Evolutionary conservation across 2,113 vertebrate species (phyloP), one percentile per base, ranked within the genome.

Genomic region (Mus spicilegus): DNA sequence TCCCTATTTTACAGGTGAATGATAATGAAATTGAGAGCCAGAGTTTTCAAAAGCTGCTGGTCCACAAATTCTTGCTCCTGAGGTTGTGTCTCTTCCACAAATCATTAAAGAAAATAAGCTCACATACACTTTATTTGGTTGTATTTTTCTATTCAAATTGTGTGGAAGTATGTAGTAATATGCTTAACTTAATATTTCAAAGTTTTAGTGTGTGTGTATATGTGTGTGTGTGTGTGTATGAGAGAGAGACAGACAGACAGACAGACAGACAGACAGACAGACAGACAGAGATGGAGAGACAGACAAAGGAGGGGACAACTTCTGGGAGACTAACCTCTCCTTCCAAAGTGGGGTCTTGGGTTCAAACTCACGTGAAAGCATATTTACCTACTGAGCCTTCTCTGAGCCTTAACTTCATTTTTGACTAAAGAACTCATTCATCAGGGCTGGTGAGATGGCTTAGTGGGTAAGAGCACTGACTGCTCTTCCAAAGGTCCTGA

Each of bases 41-140:
- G 49, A 93, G 33, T 42, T 42, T 81, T 42, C 30, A 49, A 77
- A 11, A 49, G 65, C 24, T 58, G 12, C 13, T 9, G 16, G 7
- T 87, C 87, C 11, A 95, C 69, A 97, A 77, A 88, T 13, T 75
- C 85, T 97, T 49, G 51, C 8, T 70, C 9, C 12, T 28, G 8
- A 30, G 46, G 77, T 84, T 28, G 1, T 33, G 1, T 33, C 5
- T 10, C 85, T 92, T 75, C 11, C 76, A 90, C 1, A 94, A 54
- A 85, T 7, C 51, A 46, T 12, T 33, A 58, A 17, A 80, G 65
- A 81, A 90, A 58, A 67, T 36, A 3, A 94, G 51, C 3, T 69
- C 24, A 17, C 1, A n/a, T 58, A 0, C 1, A 67, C 10, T 14
- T 14, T 7, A 24, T 20, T 73, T 58, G 9, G 14, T 63, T 92